Percentiles rank a stretch among this genome's conserved stretches.
These are phyloP conservation scores for Thymallus thymallus DNA, from an alignment of 2,113 vertebrate species.

Conservation along the genomic window DNA sequence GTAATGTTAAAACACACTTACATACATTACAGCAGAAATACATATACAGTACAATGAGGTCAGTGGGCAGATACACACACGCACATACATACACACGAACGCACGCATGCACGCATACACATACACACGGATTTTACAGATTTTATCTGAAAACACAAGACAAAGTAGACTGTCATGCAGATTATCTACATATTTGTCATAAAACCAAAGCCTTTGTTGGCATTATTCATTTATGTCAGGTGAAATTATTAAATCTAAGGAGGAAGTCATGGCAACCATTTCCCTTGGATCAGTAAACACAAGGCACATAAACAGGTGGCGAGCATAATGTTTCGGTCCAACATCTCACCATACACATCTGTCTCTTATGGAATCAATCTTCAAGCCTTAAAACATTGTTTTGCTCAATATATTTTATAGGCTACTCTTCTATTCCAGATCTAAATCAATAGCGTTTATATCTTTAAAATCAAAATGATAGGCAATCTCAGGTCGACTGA, in stretches of 20 bases:
- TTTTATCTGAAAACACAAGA: not conserved
- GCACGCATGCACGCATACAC: not conserved
- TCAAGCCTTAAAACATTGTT: constrained; percentile 14
- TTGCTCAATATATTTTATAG: not conserved
- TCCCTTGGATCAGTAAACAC: constrained; percentile 16
- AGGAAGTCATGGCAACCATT: constrained; percentile 11
- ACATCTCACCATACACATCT: constrained; percentile 21
- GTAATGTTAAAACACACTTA: not conserved
- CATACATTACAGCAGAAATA: not conserved
- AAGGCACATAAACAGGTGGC: constrained; percentile 48
- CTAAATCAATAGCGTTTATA: not conserved
- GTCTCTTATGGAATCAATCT: constrained; percentile 35
- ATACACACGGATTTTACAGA: not conserved
- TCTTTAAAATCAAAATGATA: not conserved
- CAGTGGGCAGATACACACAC: not conserved
- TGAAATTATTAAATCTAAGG: not conserved
- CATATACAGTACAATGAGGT: not conserved
- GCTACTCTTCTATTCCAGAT: not conserved
- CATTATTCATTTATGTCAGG: constrained; percentile 16
- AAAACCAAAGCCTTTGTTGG: not conserved
- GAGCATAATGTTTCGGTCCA: constrained; percentile 1
- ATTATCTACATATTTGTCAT: not conserved
- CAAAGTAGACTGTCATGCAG: too few relatives aligned
- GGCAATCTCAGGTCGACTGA: not conserved
- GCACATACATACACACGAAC: too few relatives aligned